Conservation (phyloP, 2,888 invertebrate species). For the Flexamia atlantica region DNA sequence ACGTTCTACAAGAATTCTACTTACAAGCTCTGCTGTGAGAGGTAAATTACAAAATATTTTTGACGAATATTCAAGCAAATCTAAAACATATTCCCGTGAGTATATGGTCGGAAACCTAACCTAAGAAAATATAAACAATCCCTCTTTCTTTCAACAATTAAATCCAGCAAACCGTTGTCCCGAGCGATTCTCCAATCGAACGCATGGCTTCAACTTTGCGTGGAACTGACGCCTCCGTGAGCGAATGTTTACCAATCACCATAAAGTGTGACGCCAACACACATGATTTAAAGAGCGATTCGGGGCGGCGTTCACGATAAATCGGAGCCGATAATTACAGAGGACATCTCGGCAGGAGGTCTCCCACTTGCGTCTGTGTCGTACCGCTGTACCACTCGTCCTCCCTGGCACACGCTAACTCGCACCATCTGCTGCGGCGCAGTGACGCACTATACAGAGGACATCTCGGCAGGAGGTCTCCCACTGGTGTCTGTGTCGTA, state of each 20-base stretch:
- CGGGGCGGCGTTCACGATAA: slow-evolving; percentile 36
- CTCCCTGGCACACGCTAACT: too few species aligned
- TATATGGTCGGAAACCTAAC: too few species aligned
- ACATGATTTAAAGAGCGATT: slow-evolving; percentile 32
- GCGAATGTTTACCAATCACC: slow-evolving; percentile 35
- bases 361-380: slow-evolving; percentile 13
- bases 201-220: background rate
- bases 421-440: background rate
- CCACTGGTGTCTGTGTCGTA: background rate
- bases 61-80: too few species aligned
- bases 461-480: slow-evolving; percentile 36
- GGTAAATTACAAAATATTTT: too few species aligned
- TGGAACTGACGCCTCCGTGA: slow-evolving; percentile 2
- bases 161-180: too few species aligned
- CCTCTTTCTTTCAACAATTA: too few species aligned
- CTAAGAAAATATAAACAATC: too few species aligned
- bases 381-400: background rate
- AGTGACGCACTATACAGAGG: too few species aligned
- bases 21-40: too few species aligned
- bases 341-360: slow-evolving; percentile 36
- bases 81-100: too few species aligned
- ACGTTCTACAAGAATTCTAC: too few species aligned
- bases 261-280: slow-evolving; percentile 34
- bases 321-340: slow-evolving; percentile 15
- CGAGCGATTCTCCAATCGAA: background rate